Base-by-base conservation (phyloP, 2,888 invertebrate genomes). In the Drosophila robusta region DNA sequence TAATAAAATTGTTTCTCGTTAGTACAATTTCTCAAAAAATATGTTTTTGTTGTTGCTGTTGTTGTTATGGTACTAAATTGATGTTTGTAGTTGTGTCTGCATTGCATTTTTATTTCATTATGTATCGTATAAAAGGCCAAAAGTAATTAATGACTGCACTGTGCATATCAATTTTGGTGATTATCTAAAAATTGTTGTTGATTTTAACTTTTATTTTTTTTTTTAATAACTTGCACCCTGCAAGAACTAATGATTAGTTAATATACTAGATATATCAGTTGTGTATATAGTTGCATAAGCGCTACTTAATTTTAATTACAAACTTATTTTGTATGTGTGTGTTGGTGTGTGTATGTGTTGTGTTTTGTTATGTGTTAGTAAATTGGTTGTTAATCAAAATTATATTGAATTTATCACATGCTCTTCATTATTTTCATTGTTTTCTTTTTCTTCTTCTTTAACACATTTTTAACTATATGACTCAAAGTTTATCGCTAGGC, bases 1-100 rank as follows among this genome's bases (percentile, higher is more conserved):
- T 66, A 70, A 69, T 60, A 70, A 50, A 63, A 60, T 49, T 57
- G 50, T 56, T 67, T 47, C 38, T 49, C 45, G 64, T 76, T 87
- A 79, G 75, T 88, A 88, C 71, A 89, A 78, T 75, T 89, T 89
- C 75, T 88, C 89, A 49, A 84, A 84, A 84, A 88, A 88, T 84
- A 89, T 76, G 66, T 58, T 18, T 55, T 50, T 45, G 29, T 50
- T 58, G 55, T 57, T 68, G 49, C 18, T 47, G 46, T 24, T 52
- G 14, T 38, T 58, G 44, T 54, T 34, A 34, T 63, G 26, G 14
- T 52, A n/a, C 18, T 42, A 9, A 9, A 56, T 52, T 24, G 6
- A 9, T 22, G 11, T 12, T 26, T 38, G 12, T 32, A 11, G 24
- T 12, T 34, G 14, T 45, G n/a, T 12, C 11, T 29, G n/a, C 36